Evolutionary conservation across 1,140 invertebrate species (phyloP).

Genomic region (Ganaspis sp.): DNA sequence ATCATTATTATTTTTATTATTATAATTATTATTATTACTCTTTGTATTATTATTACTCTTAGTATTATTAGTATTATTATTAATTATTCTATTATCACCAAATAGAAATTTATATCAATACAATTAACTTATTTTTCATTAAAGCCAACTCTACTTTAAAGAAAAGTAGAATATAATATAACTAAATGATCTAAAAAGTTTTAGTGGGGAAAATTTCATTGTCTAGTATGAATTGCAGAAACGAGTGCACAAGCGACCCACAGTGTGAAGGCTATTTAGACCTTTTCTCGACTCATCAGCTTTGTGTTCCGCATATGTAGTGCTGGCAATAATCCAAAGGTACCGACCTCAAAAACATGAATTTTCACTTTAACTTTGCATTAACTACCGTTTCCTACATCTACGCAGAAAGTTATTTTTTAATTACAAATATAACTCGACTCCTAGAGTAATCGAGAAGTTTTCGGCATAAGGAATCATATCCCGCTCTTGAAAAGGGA

Average conservation of each 20-base stretch:
- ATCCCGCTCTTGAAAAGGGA: conserved; percentile 36
- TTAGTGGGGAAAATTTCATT: conserved; percentile 66
- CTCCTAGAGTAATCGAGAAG: conserved; percentile 35
- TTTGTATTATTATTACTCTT: no score
- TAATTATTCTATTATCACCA: no score
- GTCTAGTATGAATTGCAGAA: conserved; percentile 45
- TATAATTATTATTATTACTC: background rate
- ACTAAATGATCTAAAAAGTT: background rate
- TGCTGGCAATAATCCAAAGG: conserved; percentile 65
- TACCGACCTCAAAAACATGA: conserved; percentile 74
- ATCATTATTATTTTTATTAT: background rate
- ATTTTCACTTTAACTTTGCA: conserved; percentile 75
- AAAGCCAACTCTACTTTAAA: no score
- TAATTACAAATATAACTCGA: conserved; percentile 63
- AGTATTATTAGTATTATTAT: no score
- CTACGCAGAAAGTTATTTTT: conserved; percentile 73
- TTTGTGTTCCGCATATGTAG: conserved; percentile 64
- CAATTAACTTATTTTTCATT: no score
- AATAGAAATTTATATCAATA: no score
- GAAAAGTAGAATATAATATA: background rate
- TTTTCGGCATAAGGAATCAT: conserved; percentile 53
- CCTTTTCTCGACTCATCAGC: conserved; percentile 74
- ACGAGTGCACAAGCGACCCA: conserved; percentile 48
- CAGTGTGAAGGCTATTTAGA: conserved; percentile 70
- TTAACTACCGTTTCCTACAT: conserved; percentile 63